phyloP scores from a whole-genome alignment of 2,888 invertebrate species.

The Chloroclystis v-ata region DNA sequence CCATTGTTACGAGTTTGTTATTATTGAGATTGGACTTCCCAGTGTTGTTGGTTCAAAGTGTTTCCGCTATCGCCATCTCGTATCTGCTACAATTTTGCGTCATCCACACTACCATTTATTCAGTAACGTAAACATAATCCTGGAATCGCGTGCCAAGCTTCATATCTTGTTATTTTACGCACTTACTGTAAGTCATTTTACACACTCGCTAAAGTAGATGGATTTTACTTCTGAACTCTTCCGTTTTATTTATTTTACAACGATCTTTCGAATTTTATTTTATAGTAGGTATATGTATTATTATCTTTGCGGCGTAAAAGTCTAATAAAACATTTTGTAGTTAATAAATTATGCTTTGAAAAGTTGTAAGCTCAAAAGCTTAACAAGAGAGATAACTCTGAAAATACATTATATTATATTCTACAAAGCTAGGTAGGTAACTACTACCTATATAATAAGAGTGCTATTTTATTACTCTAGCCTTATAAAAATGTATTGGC shows the following conservation, averaged over 20 bases:
- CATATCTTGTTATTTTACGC: constrained; percentile 22
- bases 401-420: too few species aligned
- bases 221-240: not conserved
- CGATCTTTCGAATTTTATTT: too few species aligned
- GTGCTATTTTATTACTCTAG: constrained; percentile 10
- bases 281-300: too few species aligned
- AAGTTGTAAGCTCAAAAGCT: too few species aligned
- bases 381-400: too few species aligned
- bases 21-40: constrained; percentile 21
- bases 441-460: too few species aligned
- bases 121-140: constrained; percentile 40
- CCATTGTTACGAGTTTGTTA: constrained; percentile 22
- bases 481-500: constrained; percentile 12
- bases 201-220: constrained; percentile 14
- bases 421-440: too few species aligned
- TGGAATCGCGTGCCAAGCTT: constrained; percentile 18
- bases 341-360: too few species aligned
- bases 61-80: constrained; percentile 33
- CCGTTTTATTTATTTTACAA: not conserved
- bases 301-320: too few species aligned
- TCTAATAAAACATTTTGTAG: too few species aligned
- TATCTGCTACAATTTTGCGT: constrained; percentile 40
- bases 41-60: constrained; percentile 44
- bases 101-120: constrained; percentile 34
- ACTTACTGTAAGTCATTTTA: constrained; percentile 1